Base-by-base conservation (phyloP, 2,888 invertebrate genomes). In the Drosophila cracens region DNA sequence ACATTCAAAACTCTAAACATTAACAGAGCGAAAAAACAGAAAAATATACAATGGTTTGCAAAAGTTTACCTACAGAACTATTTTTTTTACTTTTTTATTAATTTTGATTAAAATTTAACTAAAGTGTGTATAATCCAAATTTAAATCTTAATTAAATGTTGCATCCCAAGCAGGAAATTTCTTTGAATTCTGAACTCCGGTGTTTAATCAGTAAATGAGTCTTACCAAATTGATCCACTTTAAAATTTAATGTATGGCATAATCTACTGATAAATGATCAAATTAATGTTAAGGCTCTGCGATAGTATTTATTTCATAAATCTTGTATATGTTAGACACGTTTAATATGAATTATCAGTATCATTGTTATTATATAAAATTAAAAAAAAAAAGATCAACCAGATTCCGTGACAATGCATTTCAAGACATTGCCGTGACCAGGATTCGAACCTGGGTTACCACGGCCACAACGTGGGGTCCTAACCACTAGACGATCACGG, bases 401-500 rank as follows among this genome's bases (percentile, higher is more conserved):
- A 2, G 58, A 31, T 52, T 80, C 87, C 84, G 88, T 83, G 86
- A 91, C 92, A 92, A 91, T 92, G 92, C 73, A 25, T 68, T 27
- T 76, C 56, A 29, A 64, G 60, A 60, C 85, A 83, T 79, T 83
- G 83, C 92, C 92, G 83, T 84, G 83, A 83, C 83, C 92, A 92
- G 92, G 92, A 92, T 92, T 92, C 92, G 92, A 92, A 92, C 92
- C 92, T 92, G 92, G 92, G 92, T 92, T 92, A 92, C 92, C 90
- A 92, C 92, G 92, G 92, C 92, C 92, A 92, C 92, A 92, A 92
- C 92, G 92, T 92, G 89, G 92, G 92, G 92, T 92, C 92, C 92
- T 92, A 92, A 92, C 92, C 92, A 92, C 92, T 92, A 92, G 92
- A 92, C 92, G 92, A 92, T 92, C 92, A 92, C 92, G 92, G 92